Base-by-base conservation (phyloP, 2,888 invertebrate species). In the Sphaerophoria rueppellii region DNA sequence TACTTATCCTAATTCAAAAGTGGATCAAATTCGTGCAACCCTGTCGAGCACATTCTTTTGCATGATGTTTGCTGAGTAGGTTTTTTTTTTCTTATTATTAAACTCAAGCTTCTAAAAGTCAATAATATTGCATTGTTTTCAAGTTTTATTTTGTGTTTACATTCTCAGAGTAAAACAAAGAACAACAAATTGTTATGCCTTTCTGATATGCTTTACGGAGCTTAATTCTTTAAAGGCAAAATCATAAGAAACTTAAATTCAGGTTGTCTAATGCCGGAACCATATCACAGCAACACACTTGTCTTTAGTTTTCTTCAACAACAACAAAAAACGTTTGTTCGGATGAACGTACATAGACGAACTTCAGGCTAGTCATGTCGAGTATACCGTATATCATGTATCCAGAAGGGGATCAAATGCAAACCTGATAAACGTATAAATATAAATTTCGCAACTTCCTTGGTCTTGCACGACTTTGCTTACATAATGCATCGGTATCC, bases 401-500 rank as follows among this genome's bases (percentile, higher is more conserved):
- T 65, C 54, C 57, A 60, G 16, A 72, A 52, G 60, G 61, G 67
- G 80, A 83, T 80, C 61, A 69, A 76, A 75, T 72, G 43, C 71
- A 57, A 65, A 67, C 67, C 67, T 50, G 61, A 72, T 72, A 76
- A 72, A 72, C 61, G 71, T 76, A 75, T 80, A 71, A 54, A 74
- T 75, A 80, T 80, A 83, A 72, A 83, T 75, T 63, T 52, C 72
- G 71, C 71, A 83, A 75, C 75, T 79, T 80, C 46, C 50, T 80
- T 61, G 54, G 58, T 71, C 43, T 55, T 61, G 80, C 80, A 83
- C 60, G 75, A 72, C 69, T 80, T 72, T 63, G 67, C 74, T 83
- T 83, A 80, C 75, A 83, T 71, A 79, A 83, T 80, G 60, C 80
- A 80, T 61, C 61, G 55, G 71, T 83, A 83, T 75, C 65, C 80